A percentile compares a stretch with the other conserved stretches of the same genome.
Evolutionary conservation across 2,888 invertebrate species (phyloP).

Genomic region (Melieria omissa): DNA sequence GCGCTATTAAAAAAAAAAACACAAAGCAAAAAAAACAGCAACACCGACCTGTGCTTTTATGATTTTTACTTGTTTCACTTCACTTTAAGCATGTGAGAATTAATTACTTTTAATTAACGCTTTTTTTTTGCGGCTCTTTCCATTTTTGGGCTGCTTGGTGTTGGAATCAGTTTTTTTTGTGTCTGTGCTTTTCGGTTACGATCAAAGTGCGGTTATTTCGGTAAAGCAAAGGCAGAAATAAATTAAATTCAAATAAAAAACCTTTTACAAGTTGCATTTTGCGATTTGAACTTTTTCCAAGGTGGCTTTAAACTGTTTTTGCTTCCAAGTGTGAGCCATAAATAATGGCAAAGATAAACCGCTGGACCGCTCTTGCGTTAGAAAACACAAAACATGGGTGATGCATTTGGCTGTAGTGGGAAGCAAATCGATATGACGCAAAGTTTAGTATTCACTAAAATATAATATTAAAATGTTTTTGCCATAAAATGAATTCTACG

Average conservation of each 20-base stretch:
- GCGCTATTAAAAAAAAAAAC: constrained; percentile 51
- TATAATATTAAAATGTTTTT: too few relatives aligned
- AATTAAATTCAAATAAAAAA: constrained; percentile 21
- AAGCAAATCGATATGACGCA: too few relatives aligned
- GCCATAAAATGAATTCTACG: too few relatives aligned
- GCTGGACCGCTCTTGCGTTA: too few relatives aligned
- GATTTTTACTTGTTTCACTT: constrained; percentile 45
- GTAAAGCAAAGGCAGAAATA: not conserved
- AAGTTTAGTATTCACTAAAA: too few relatives aligned
- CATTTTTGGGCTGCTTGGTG: not conserved
- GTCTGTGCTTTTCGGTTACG: constrained; percentile 13
- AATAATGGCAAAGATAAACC: constrained; percentile 2
- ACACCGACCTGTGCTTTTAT: constrained; percentile 48
- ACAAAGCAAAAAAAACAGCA: constrained; percentile 3
- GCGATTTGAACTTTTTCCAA: constrained; percentile 27
- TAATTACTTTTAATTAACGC: constrained; percentile 58
- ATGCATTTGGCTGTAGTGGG: too few relatives aligned
- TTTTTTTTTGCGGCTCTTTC: constrained; percentile 3
- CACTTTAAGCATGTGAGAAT: constrained; percentile 56
- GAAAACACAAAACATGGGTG: too few relatives aligned
- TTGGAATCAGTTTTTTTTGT: not conserved
- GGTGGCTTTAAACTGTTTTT: constrained; percentile 22
- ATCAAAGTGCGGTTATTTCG: constrained; percentile 19
- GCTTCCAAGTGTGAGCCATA: constrained; percentile 20
- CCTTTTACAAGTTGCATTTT: constrained; percentile 29